These are phyloP conservation scores for Gadopsis bispinosus DNA, from an alignment of 2,797 vertebrate genomes.

Conservation along the genomic window DNA sequence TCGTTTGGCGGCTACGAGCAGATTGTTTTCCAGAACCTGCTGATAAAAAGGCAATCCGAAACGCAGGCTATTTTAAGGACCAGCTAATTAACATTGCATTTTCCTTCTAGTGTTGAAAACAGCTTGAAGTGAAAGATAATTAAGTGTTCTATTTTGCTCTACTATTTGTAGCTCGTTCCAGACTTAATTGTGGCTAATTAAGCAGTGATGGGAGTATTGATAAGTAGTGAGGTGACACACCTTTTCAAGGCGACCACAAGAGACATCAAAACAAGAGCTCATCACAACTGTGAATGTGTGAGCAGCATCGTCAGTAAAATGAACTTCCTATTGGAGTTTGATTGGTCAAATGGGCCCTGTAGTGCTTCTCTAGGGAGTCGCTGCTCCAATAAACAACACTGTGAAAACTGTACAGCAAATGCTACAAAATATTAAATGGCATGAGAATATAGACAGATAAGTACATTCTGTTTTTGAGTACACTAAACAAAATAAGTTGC, in stretches of 20 bases:
- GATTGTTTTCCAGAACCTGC: conserved; percentile 36
- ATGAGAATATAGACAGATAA: neutral
- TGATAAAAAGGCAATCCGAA: conserved; percentile 53
- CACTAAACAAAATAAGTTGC: no score
- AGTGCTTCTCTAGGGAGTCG: neutral
- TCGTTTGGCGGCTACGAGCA: conserved; percentile 28
- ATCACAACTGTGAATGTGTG: conserved; percentile 20
- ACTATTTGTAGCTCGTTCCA: conserved; percentile 63
- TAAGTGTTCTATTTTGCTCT: conserved; percentile 61
- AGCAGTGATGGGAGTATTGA: conserved; percentile 58
- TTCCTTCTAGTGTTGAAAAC: conserved; percentile 52
- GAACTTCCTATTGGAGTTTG: neutral
- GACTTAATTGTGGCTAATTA: conserved; percentile 73
- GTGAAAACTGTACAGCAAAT: neutral
- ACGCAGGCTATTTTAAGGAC: conserved; percentile 52
- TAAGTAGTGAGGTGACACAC: conserved; percentile 55
- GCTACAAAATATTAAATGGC: neutral
- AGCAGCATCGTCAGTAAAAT: neutral
- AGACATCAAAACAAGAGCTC: conserved; percentile 41
- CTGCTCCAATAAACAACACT: neutral
- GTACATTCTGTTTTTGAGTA: no score
- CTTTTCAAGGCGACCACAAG: conserved; percentile 38
- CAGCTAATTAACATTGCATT: conserved; percentile 58
- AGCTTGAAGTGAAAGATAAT: conserved; percentile 71
- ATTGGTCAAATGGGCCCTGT: neutral